Percentiles rank a stretch among this genome's conserved stretches.
Evolutionary conservation across 2,888 invertebrate species (phyloP).

Genomic region (Tubiluchus corallicola): DNA sequence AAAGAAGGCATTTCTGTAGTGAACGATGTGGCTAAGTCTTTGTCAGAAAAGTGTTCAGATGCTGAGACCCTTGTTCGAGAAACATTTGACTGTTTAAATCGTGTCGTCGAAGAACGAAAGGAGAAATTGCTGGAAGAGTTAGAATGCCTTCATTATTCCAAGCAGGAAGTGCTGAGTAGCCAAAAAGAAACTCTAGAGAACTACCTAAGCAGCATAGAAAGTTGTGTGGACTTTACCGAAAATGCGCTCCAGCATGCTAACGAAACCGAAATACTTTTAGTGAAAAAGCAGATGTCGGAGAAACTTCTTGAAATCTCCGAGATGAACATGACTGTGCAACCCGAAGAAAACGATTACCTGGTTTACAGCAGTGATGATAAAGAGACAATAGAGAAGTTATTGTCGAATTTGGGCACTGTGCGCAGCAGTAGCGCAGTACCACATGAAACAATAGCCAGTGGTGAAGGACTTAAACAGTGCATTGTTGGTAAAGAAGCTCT

Average conservation of each 20-base stretch:
- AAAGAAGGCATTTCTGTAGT: constrained; percentile 24
- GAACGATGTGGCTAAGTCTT: constrained; percentile 18
- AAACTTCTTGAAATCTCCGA: constrained; percentile 28
- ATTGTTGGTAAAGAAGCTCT: constrained; percentile 23
- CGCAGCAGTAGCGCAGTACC: constrained; percentile 29
- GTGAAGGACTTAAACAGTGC: constrained; percentile 28
- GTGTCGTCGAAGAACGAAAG: constrained; percentile 24
- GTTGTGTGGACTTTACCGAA: constrained; percentile 32
- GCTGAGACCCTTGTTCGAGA: constrained; percentile 22
- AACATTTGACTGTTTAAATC: constrained; percentile 24
- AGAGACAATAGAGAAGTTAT: constrained; percentile 20
- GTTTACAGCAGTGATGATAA: constrained; percentile 23
- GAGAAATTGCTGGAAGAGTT: constrained; percentile 24
- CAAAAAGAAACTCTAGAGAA: constrained; percentile 27
- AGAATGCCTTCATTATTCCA: constrained; percentile 21
- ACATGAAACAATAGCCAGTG: constrained; percentile 28
- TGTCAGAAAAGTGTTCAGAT: constrained; percentile 18
- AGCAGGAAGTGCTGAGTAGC: constrained; percentile 23
- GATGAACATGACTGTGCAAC: constrained; percentile 18
- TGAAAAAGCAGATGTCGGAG: constrained; percentile 33
- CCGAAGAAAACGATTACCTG: constrained; percentile 27
- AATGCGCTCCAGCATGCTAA: constrained; percentile 31
- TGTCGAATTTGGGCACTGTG: constrained; percentile 24
- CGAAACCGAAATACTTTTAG: constrained; percentile 32
- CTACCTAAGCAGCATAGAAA: constrained; percentile 28